Base-by-base conservation (phyloP, 1,140 invertebrate genomes). In the Teleogryllus occipitalis region DNA sequence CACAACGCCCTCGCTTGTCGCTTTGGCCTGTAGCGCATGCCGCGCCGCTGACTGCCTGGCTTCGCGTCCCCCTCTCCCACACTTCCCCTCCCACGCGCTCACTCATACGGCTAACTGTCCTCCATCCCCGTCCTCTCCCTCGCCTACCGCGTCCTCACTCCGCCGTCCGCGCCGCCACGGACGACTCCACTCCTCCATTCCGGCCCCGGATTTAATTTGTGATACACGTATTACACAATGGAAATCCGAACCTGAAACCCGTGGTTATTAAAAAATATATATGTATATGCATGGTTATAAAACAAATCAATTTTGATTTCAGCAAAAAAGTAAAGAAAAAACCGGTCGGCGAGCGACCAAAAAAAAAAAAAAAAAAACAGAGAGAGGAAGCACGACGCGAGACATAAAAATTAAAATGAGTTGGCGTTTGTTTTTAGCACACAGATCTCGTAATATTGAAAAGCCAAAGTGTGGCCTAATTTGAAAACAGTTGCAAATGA, bases 401-500 rank as follows among this genome's bases (percentile, higher is more conserved):
- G 54, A 65, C 54, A 65, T 65, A 65, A 65, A 65, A 65, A 65
- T 65, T 65, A 65, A 65, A 65, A 65, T 65, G 10, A 65, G 54
- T 65, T 65, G 10, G 54, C 54, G 54, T 65, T 65, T 65, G 54
- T 65, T 65, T 65, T 65, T 65, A 65, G 54, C 54, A 65, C 54
- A 65, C 54, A 65, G 10, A 65, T 65, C 54, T 65, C 54, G 54
- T 65, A 65, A 65, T 65, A 65, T 65, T 65, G 54, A 65, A 65
- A 65, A 65, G 54, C 54, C 54, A 65, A 65, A 65, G 54, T 65
- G 54, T 65, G 54, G 54, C 54, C 54, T 65, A 65, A 65, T 65
- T 65, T 65, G 54, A 65, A 65, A 65, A 65, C 54, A 65, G 54
- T 65, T 65, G 54, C 54, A 65, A 65, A 65, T 65, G 54, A 65